Percentiles rank a stretch among this genome's conserved stretches.
These are phyloP conservation scores for Radopholus similis DNA, from an alignment of 1,140 invertebrate species.

Conservation along the genomic window DNA sequence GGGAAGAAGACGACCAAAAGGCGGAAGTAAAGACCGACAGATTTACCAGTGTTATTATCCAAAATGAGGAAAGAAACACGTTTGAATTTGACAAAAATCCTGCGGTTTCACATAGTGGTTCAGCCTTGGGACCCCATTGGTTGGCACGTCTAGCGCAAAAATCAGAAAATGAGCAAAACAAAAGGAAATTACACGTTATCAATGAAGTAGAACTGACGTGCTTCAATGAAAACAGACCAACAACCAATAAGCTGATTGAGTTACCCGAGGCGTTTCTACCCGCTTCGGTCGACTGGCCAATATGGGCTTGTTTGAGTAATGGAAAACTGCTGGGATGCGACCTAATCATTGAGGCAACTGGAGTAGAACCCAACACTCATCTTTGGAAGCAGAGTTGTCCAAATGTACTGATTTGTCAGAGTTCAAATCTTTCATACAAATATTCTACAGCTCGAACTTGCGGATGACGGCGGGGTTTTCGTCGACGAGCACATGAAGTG, in stretches of 20 bases:
- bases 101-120: conserved; percentile 1
- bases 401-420: conserved; percentile 20
- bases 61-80: not conserved
- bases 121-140: conserved; percentile 43
- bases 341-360: conserved; percentile 89
- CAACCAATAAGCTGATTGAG: not conserved
- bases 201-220: conserved; percentile 23
- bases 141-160: conserved; percentile 23
- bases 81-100: not conserved
- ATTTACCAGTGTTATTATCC: not conserved
- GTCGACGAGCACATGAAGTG: conserved; percentile 76
- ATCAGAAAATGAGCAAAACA: not conserved
- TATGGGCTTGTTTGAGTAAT: conserved; percentile 15
- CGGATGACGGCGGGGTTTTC: conserved; percentile 65
- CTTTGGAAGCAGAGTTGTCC: conserved; percentile 38
- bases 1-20: conserved; percentile 15
- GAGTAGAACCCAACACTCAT: conserved; percentile 71
- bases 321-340: conserved; percentile 71
- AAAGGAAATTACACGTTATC: conserved; percentile 27
- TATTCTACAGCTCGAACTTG: conserved; percentile 59
- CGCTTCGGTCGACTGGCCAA: conserved; percentile 1
- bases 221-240: not conserved
- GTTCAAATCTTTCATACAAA: not conserved
- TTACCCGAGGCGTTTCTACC: not conserved
- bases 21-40: conserved; percentile 1